Evolutionary conservation across 2,888 invertebrate species (phyloP), one percentile per base, ranked within the genome.

Genomic region (Apoderus coryli): DNA sequence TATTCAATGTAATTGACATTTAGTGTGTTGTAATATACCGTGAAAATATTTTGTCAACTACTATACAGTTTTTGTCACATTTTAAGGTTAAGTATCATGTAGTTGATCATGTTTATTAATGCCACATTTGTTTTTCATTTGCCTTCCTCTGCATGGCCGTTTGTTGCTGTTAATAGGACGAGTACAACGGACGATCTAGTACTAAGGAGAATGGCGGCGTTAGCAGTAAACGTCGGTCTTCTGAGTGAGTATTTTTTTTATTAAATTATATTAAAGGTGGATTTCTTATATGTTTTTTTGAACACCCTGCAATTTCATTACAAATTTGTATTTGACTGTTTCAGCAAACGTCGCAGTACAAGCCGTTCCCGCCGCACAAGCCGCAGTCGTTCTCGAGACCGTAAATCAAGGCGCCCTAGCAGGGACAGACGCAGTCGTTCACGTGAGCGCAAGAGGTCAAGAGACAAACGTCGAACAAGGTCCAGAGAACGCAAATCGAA

Each of bases 141-240:
- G n/a, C 50, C 22, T 47, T 47, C 49, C 47, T 41, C 45, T 44
- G 42, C 38, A 39, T 37, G 44, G 42, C 42, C 44, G 42, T 48
- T 47, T 54, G 53, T 53, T 60, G 58, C 60, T 60, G 59, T 60
- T 63, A 59, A 46, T 61, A 64, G 63, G 63, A 63, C 49, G 64
- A 63, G 46, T 47, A 49, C 41, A 53, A 56, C 45, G 65, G 64
- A 52, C n/a, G n/a, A n/a, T n/a, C n/a, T n/a, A 65, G 61, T 54
- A 61, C 67, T 46, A 69, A 64, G 51, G 76, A 68, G 51, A 68
- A 76, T 54, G 69, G 68, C 44, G 71, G 69, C 42, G 54, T 60
- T 38, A 62, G 59, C 27, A 52, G 48, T 37, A n/a, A n/a, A n/a
- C 50, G 50, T 40, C 60, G 61, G 42, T 54, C 60, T 14, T 63